Evolutionary conservation across 2,888 invertebrate genomes (phyloP), one percentile per base, ranked within the genome.

Genomic region (Gibbula magus): DNA sequence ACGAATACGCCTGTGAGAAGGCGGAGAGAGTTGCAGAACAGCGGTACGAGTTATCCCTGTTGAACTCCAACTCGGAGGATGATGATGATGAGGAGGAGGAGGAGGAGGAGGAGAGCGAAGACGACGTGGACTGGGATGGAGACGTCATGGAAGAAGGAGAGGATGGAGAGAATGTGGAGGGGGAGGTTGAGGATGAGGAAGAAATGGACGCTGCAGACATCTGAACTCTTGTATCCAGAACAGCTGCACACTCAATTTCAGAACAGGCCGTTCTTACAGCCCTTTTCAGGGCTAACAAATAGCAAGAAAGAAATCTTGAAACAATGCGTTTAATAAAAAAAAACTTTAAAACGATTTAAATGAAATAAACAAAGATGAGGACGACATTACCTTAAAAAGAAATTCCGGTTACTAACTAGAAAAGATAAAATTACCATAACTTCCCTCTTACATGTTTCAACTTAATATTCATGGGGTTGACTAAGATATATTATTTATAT

Each of bases 1-100:
- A 77, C 45, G 45, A 77, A 39, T 77, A 77, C 52, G 77, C 77
- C 22, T 51, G 61, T 45, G 61, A 77, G 20, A 77, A 77, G 45
- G 77, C 77, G 1, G 77, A 77, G 25, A 39, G 61, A 53, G 45
- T 77, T 45, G 45, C 61, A 1, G 56, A 56, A 8, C 77, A 61
- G 5, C 25, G 77, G 4, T 70, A 39, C 25, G n/a, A 70, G 13
- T 18, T 25, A 18, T 7, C 70, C 7, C 70, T n/a, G 39, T 20
- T 70, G 39, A 35, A 39, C 35, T 7, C 16, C 0, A n/a, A 70
- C 39, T 70, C 70, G 18, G 20, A 35, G 39, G 70, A 70, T 13
- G 16, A 61, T 18, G 25, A 25, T 29, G 67, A 67, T 20, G 29
- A 32, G n/a, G 13, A 25, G n/a, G 29, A 29, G 35, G 35, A 29